Evolutionary conservation across 2,797 vertebrate genomes (phyloP), one percentile per base, ranked within the genome.

Genomic region (Numenius phaeopus): DNA sequence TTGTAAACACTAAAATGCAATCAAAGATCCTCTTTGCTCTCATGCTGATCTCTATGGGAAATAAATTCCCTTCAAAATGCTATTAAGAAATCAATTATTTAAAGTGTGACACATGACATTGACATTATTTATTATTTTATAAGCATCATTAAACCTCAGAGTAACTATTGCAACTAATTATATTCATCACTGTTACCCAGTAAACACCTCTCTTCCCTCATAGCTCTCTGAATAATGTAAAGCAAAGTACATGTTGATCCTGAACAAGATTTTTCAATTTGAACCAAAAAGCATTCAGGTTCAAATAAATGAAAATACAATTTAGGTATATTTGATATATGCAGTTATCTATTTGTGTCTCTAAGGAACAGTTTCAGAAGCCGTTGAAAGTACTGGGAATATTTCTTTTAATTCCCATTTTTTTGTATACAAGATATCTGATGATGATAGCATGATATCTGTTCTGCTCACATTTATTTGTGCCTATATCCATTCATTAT

Each of bases 61-160:
- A 26, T 40, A 57, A 85, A 83, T 88, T 95, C 30, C 52, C 37
- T 88, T 91, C 54, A 92, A 96, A 93, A 83, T 88, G 49, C 40
- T 90, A 89, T 89, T 93, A 82, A 84, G 42, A 10, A 87, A 82
- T 96, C 58, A 93, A 91, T 94, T 93, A 95, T 96, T 96, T 94
- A 96, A 95, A 80, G 21, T 29, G 17, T 26, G 39, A 55, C n/a
- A 78, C 13, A 81, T 34, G 46, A 50, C 0, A 0, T 8, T 94
- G 75, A 76, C 58, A 61, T n/a, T 81, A 42, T 83, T 97, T 92
- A 89, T 84, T 83, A 79, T 84, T 90, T 89, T 79, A 87, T 77
- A 67, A 91, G n/a, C 7, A 4, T 69, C 44, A 73, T 67, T 82
- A 95, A 83, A 72, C 37, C 50, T 70, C 62, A 84, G 59, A 77